Evolutionary conservation across 2,113 vertebrate species (phyloP).

Genomic region (Mugil cephalus): DNA sequence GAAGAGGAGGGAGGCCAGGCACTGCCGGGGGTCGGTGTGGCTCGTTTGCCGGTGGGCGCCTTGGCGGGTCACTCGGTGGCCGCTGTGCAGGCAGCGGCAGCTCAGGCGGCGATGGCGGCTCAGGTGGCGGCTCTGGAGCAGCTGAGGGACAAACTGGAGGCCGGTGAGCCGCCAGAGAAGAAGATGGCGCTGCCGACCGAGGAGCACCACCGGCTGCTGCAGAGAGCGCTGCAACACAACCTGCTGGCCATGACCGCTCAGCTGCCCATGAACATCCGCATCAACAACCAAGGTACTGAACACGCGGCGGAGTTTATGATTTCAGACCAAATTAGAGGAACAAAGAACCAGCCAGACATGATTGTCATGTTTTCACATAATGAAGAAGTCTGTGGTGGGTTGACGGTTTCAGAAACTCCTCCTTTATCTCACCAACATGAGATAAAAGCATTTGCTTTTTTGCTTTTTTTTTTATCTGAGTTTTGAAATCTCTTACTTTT

Average conservation of each 20-base stretch:
- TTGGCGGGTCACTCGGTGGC: slow-evolving; percentile 89
- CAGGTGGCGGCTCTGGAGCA: slow-evolving; percentile 94
- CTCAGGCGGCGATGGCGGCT: slow-evolving; percentile 88
- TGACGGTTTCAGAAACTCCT: neutral
- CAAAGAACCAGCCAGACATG: slow-evolving; percentile 3
- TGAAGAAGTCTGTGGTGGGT: neutral
- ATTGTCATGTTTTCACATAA: slow-evolving; percentile 19
- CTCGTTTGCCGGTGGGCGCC: slow-evolving; percentile 84
- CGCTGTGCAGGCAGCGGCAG: slow-evolving; percentile 87
- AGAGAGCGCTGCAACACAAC: slow-evolving; percentile 95
- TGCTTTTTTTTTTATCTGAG: slow-evolving; percentile 4
- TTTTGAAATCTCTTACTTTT: neutral
- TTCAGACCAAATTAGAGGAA: neutral
- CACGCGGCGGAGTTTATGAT: neutral
- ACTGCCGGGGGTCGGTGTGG: slow-evolving; percentile 75
- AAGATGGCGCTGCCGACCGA: slow-evolving; percentile 92
- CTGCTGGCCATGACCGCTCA: slow-evolving; percentile 95
- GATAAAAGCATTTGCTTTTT: neutral
- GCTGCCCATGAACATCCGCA: slow-evolving; percentile 98
- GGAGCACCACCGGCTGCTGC: slow-evolving; percentile 94
- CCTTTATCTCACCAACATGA: slow-evolving; percentile 3
- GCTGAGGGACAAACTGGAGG: slow-evolving; percentile 95
- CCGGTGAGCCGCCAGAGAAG: slow-evolving; percentile 95
- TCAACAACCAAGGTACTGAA: slow-evolving; percentile 92
- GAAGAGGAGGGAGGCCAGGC: slow-evolving; percentile 89